Base-by-base conservation (phyloP, 2,113 vertebrate genomes). In the Heptranchias perlo region DNA sequence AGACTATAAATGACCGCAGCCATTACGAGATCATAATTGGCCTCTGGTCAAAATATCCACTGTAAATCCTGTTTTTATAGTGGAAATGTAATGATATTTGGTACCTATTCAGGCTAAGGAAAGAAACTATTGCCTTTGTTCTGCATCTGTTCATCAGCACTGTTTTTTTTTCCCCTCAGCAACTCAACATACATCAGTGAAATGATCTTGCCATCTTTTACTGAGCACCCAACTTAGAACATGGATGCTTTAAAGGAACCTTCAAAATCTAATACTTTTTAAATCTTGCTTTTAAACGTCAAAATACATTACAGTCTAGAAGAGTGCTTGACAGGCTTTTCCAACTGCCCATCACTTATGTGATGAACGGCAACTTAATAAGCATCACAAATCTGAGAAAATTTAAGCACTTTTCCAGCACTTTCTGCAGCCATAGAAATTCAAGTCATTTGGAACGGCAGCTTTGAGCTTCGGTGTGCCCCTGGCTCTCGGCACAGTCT, bases 361-460 rank as follows among this genome's bases (percentile, higher is more conserved):
- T 69, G 64, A 62, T 92, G 58, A 92, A 91, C 31, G 1, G 54
- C 28, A 39, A 39, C 58, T 6, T 31, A 93, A 52, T 73, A 95
- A 95, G 94, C 28, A 52, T 13, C 94, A 95, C 39, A 95, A 52
- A 69, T 49, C 28, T 39, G 39, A 49, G 94, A 67, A 95, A 95
- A 47, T 73, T 10, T 31, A 95, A 67, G 65, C 25, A 95, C 65
- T 49, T 94, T 67, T 67, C 47, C 23, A 73, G 65, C 65, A 95
- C 64, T 49, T 69, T 25, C 47, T 73, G 4, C 44, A 69, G 61
- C 44, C 94, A 95, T 18, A 49, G 25, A 35, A 67, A 95, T 52
- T 73, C 94, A 95, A 95, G 65, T 95, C 94, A 95, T 73, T 94
- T 96, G 97, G 97, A 97, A 96, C 96, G 97, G 97, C 96, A 97